Evolutionary conservation across 1,140 invertebrate species (phyloP).

Genomic region (Cryptotermes secundus): DNA sequence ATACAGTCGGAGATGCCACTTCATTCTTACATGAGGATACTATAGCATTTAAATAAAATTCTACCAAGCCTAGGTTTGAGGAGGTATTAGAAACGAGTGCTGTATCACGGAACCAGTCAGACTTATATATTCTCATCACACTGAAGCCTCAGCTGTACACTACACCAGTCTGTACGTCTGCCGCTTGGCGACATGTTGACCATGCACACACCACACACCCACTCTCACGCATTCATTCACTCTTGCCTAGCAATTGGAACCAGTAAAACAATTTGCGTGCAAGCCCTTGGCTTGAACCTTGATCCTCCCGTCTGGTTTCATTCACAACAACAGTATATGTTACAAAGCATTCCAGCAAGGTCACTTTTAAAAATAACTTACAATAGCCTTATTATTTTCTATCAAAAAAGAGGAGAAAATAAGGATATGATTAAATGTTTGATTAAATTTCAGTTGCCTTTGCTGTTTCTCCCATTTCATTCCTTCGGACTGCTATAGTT

Average conservation of each 20-base stretch:
- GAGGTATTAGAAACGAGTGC: not conserved
- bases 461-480: slow-evolving; percentile 17
- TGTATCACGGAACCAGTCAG: slow-evolving; percentile 26
- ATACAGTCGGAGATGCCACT: slow-evolving; percentile 96
- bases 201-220: slow-evolving; percentile 17
- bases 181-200: slow-evolving; percentile 31
- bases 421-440: slow-evolving; percentile 25
- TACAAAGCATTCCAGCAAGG: slow-evolving; percentile 33
- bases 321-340: slow-evolving; percentile 21
- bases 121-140: slow-evolving; percentile 35
- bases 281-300: not conserved
- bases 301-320: not conserved
- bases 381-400: slow-evolving; percentile 26
- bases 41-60: not conserved
- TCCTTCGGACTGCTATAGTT: not conserved
- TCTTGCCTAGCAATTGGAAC: slow-evolving; percentile 20
- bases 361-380: slow-evolving; percentile 34
- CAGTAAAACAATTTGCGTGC: slow-evolving; percentile 27
- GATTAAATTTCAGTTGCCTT: slow-evolving; percentile 30
- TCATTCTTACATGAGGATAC: slow-evolving; percentile 64
- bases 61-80: slow-evolving; percentile 4
- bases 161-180: slow-evolving; percentile 13
- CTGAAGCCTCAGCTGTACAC: slow-evolving; percentile 31
- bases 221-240: slow-evolving; percentile 11
- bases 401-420: slow-evolving; percentile 30